These are phyloP conservation scores for Pyralis farinalis DNA, from an alignment of 2,888 invertebrate genomes.

Conservation along the genomic window DNA sequence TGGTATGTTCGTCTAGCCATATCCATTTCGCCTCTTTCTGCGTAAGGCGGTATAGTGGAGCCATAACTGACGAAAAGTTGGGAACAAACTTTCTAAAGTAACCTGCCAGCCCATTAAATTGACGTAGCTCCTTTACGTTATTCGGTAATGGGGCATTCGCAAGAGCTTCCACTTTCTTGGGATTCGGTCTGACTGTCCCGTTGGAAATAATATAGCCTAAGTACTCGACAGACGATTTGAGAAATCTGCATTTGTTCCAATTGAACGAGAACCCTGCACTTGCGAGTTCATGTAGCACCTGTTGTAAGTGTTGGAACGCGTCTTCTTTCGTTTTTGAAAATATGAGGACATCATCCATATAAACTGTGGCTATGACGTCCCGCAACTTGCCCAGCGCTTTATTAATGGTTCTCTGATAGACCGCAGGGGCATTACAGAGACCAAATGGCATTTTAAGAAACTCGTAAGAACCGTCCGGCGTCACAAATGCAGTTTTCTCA, in stretches of 20 bases:
- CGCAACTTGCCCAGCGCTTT: slow-evolving; percentile 9
- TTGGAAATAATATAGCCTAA: slow-evolving; percentile 9
- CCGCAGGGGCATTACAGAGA: too few species aligned
- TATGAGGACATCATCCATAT: slow-evolving; percentile 17
- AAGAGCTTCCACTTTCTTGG: slow-evolving; percentile 12
- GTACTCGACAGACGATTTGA: slow-evolving; percentile 11
- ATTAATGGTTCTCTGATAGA: slow-evolving; percentile 15
- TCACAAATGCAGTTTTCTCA: slow-evolving; percentile 13
- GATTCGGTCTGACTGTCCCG: slow-evolving; percentile 10
- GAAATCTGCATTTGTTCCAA: too few species aligned
- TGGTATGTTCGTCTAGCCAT: slow-evolving; percentile 13
- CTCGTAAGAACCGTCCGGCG: slow-evolving; percentile 12
- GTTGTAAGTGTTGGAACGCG: slow-evolving; percentile 6
- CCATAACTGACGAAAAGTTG: slow-evolving; percentile 12
- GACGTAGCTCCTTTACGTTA: slow-evolving; percentile 18
- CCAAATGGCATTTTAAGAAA: slow-evolving; percentile 13
- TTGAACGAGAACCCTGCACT: slow-evolving; percentile 4
- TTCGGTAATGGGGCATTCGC: slow-evolving; percentile 9
- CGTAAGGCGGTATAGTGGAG: slow-evolving; percentile 12
- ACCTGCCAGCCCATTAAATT: too few species aligned
- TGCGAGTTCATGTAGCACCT: slow-evolving; percentile 7
- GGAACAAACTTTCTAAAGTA: slow-evolving; percentile 13
- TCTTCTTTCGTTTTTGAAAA: slow-evolving; percentile 10
- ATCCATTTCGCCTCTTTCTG: slow-evolving; percentile 8
- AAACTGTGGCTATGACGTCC: slow-evolving; percentile 12